phyloP scores from a whole-genome alignment of 2,888 invertebrate genomes.

The Achlya flavicornis region DNA sequence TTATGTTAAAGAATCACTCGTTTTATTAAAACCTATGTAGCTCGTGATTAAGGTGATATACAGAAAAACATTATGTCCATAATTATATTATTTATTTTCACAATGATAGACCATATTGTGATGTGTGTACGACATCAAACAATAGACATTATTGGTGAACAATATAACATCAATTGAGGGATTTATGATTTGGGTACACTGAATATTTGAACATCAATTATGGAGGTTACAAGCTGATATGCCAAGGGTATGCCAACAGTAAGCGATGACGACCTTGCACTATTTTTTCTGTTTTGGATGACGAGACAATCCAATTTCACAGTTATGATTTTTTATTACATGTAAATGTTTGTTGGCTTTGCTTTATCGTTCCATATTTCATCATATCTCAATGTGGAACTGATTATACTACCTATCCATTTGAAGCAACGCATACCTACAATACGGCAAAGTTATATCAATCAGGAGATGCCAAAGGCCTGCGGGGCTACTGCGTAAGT shows the following conservation, averaged over 20 bases:
- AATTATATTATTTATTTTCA: slow-evolving; percentile 30
- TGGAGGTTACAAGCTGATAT: not conserved
- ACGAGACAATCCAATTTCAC: not conserved
- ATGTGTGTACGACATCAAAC: slow-evolving; percentile 10
- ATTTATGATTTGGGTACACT: not conserved
- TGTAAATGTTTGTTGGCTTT: not conserved
- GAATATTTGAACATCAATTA: not conserved
- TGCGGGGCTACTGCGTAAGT: no score
- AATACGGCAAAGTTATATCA: no score
- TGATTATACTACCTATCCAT: no score
- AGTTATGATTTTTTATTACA: not conserved
- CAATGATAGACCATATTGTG: slow-evolving; percentile 21
- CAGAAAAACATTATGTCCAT: not conserved
- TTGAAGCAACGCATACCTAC: no score
- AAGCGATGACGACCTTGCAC: not conserved
- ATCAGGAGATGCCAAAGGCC: no score
- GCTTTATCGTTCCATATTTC: not conserved
- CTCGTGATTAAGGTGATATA: not conserved
- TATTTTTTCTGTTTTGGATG: not conserved
- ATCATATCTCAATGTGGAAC: not conserved
- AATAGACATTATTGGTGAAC: slow-evolving; percentile 12
- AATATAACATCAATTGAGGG: slow-evolving; percentile 1
- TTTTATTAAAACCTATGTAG: not conserved
- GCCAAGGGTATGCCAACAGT: not conserved
- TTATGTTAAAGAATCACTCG: not conserved